Evolutionary conservation across 2,113 vertebrate species (phyloP).

Genomic region (Cranoglanis bouderius): DNA sequence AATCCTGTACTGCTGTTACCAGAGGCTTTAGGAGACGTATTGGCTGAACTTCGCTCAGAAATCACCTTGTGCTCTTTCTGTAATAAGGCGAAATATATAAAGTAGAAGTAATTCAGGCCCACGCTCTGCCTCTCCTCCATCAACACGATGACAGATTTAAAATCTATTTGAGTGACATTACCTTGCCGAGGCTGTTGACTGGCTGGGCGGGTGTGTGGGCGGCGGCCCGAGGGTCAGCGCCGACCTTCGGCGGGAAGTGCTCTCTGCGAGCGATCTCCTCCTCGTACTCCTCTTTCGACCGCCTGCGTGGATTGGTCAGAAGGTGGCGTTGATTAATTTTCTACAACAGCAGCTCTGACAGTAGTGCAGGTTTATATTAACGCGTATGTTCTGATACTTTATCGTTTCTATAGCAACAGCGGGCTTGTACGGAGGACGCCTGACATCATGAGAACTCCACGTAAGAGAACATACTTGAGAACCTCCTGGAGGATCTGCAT

Average conservation of each 20-base stretch:
- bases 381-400: not conserved
- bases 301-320: conserved; percentile 72
- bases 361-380: not conserved
- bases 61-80: conserved; percentile 47
- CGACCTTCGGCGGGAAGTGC: conserved; percentile 57
- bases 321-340: not conserved
- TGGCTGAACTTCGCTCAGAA: conserved; percentile 36
- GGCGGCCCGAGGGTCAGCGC: conserved; percentile 43
- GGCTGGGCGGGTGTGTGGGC: conserved; percentile 41
- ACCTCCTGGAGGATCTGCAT: conserved; percentile 93
- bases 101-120: not conserved
- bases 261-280: conserved; percentile 70
- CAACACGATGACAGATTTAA: not conserved
- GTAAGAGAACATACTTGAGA: conserved; percentile 80
- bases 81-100: not conserved
- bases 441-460: not conserved
- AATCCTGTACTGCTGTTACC: conserved; percentile 48
- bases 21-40: conserved; percentile 41
- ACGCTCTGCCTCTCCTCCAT: not conserved
- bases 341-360: not conserved
- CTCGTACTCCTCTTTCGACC: conserved; percentile 96
- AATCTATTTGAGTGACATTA: conserved; percentile 32
- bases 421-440: not conserved
- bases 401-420: not conserved
- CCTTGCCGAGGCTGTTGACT: conserved; percentile 54